Conservation (phyloP, 2,113 vertebrate genomes). For the Xiphophorus maculatus region DNA sequence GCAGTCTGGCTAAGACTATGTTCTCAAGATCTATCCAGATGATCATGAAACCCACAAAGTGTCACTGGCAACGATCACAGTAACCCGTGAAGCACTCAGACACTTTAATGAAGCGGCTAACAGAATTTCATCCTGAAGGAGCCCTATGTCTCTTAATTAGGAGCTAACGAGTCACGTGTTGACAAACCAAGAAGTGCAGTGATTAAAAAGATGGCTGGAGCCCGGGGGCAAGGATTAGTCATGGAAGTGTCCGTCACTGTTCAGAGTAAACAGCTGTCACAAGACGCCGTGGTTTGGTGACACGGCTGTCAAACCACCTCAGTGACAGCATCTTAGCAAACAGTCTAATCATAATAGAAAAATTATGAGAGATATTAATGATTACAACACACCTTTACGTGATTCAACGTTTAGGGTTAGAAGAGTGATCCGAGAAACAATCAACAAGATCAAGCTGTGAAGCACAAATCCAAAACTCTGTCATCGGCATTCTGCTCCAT, state of each 20-base stretch:
- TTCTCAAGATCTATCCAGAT: not conserved
- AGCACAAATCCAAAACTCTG: conserved; percentile 27
- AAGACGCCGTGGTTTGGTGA: conserved; percentile 3
- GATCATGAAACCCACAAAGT: not conserved
- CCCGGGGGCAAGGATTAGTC: conserved; percentile 8
- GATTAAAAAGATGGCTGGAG: conserved; percentile 42
- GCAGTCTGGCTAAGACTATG: not conserved
- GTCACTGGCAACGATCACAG: not conserved
- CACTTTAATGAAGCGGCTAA: conserved; percentile 17
- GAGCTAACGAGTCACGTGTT: conserved; percentile 33
- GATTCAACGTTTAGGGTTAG: not conserved
- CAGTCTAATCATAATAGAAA: conserved; percentile 14
- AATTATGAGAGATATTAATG: conserved; percentile 25
- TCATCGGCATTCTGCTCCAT: conserved; percentile 57
- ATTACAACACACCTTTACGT: not conserved
- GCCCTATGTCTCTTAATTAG: conserved; percentile 36
- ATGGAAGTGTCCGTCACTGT: conserved; percentile 22
- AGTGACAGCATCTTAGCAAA: conserved; percentile 26
- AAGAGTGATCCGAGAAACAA: not conserved
- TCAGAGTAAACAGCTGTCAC: conserved; percentile 9
- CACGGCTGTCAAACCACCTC: not conserved
- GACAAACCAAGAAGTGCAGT: conserved; percentile 35
- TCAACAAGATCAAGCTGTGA: not conserved
- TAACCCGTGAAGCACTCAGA: not conserved
- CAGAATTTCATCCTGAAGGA: conserved; percentile 46